phyloP scores from a whole-genome alignment of 2,797 vertebrate genomes.

The Acropternis orthonyx region DNA sequence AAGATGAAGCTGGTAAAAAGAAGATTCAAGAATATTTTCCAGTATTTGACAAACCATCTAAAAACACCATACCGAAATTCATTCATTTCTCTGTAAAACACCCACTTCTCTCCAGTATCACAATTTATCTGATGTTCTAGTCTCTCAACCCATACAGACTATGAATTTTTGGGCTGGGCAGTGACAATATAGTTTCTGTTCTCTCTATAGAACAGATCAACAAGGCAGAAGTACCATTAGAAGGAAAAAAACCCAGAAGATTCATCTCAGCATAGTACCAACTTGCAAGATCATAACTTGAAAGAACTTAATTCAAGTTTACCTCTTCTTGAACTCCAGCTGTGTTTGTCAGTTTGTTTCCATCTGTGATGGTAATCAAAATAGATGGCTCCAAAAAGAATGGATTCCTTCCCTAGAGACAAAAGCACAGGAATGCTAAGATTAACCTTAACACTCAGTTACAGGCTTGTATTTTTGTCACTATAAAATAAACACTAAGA shows the following conservation, averaged over 20 bases:
- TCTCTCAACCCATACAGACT: neutral
- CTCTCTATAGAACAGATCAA: neutral
- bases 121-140: neutral
- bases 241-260: neutral
- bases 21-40: slow-evolving; percentile 23
- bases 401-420: slow-evolving; percentile 91
- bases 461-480: neutral
- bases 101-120: neutral
- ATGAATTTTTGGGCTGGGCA: neutral
- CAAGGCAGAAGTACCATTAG: neutral
- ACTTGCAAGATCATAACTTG: neutral
- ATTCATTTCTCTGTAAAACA: neutral
- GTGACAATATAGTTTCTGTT: neutral
- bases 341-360: slow-evolving; percentile 95
- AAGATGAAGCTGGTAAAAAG: slow-evolving; percentile 88
- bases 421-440: slow-evolving; percentile 41
- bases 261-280: neutral
- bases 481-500: neutral
- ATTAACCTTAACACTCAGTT: neutral
- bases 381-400: slow-evolving; percentile 98
- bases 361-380: slow-evolving; percentile 99
- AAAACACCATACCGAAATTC: neutral
- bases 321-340: slow-evolving; percentile 96
- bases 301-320: slow-evolving; percentile 55
- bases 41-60: neutral